phyloP scores from a whole-genome alignment of 2,113 vertebrate genomes.

The Ginglymostoma cirratum region DNA sequence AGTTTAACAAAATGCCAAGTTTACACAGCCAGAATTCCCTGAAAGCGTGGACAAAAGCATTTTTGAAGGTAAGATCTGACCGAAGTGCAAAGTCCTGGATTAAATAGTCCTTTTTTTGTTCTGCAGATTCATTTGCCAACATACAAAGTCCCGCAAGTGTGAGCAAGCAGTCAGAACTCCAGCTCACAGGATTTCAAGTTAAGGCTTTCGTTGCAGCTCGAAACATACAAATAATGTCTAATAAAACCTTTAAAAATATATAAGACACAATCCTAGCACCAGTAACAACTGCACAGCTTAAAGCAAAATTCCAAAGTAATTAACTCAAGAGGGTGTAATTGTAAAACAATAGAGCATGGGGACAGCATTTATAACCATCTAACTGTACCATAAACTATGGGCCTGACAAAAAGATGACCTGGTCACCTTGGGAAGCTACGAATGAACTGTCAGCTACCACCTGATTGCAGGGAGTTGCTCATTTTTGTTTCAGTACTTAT shows the following conservation, averaged over 20 bases:
- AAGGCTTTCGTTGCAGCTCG: conserved; percentile 21
- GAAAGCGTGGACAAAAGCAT: not conserved
- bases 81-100: not conserved
- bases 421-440: not conserved
- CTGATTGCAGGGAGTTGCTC: not conserved
- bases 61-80: not conserved
- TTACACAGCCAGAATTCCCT: not conserved
- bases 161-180: not conserved
- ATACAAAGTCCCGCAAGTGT: not conserved
- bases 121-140: not conserved
- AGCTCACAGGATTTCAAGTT: not conserved
- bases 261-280: not conserved
- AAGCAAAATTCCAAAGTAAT: not conserved
- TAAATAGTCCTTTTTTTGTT: not conserved
- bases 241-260: conserved; percentile 7
- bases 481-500: not conserved
- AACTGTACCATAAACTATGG: not conserved
- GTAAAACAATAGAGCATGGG: not conserved
- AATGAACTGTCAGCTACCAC: not conserved
- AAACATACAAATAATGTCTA: not conserved
- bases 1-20: not conserved
- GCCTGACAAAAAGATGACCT: not conserved
- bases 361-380: not conserved
- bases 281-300: not conserved
- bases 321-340: not conserved